These are phyloP conservation scores for Halesus radiatus DNA, from an alignment of 1,140 invertebrate genomes.

Conservation along the genomic window DNA sequence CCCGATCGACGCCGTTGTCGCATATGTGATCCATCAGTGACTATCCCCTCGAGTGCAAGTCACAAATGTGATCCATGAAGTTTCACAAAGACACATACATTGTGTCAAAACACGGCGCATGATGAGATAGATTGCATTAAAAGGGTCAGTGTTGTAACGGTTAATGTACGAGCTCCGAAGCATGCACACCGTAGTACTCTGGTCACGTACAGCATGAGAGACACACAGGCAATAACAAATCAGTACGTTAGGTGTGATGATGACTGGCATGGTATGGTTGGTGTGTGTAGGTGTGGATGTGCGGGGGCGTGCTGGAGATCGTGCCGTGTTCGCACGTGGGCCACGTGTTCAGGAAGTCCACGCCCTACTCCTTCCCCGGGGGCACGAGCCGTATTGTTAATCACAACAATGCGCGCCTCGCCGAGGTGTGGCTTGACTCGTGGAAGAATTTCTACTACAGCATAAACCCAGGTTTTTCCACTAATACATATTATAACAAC, in stretches of 20 bases:
- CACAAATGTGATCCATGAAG: too few species aligned
- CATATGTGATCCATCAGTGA: too few species aligned
- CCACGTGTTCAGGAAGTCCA: slow-evolving; percentile 98
- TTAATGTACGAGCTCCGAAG: too few species aligned
- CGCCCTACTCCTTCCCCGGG: slow-evolving; percentile 98
- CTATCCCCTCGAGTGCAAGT: too few species aligned
- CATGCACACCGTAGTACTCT: too few species aligned
- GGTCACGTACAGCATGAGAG: too few species aligned
- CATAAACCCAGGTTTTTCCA: slow-evolving; percentile 90
- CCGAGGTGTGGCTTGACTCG: slow-evolving; percentile 97
- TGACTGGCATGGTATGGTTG: slow-evolving; percentile 48
- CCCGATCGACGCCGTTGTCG: too few species aligned
- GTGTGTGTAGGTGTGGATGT: slow-evolving; percentile 92
- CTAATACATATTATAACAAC: slow-evolving; percentile 26
- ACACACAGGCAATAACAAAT: neutral
- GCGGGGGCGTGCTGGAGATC: slow-evolving; percentile 93
- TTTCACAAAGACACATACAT: too few species aligned
- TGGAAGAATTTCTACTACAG: slow-evolving; percentile 99
- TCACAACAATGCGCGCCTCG: slow-evolving; percentile 97
- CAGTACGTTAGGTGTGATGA: slow-evolving; percentile 22
- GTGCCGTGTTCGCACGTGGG: slow-evolving; percentile 93
- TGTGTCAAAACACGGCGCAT: too few species aligned
- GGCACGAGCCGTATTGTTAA: slow-evolving; percentile 98
- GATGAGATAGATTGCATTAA: too few species aligned
- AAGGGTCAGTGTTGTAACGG: too few species aligned